Conservation (phyloP, 2,888 invertebrate species). For the Agriopis aurantiaria region DNA sequence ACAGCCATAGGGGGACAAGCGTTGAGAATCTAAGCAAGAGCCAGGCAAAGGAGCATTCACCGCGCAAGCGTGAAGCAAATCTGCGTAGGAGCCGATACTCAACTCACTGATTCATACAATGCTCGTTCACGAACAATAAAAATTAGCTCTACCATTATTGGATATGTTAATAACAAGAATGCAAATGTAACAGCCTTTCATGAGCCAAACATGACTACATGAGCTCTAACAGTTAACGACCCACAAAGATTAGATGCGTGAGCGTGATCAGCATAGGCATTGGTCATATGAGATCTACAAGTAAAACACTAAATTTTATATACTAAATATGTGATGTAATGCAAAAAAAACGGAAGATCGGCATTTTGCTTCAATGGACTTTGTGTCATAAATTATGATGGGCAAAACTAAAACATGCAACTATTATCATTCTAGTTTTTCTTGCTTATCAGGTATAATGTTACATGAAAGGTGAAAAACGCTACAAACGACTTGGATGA, state of each 20-base stretch:
- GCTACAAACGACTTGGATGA: no score
- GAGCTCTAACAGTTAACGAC: slow-evolving; percentile 52
- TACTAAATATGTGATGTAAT: no score
- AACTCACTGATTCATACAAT: slow-evolving; percentile 41
- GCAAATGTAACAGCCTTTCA: slow-evolving; percentile 28
- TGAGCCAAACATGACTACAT: slow-evolving; percentile 45
- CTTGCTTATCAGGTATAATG: no score
- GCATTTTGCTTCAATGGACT: no score
- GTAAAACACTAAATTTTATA: slow-evolving; percentile 1
- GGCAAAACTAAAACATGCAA: no score
- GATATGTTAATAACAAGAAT: slow-evolving; percentile 15
- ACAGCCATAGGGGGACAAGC: slow-evolving; percentile 45
- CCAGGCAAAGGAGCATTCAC: slow-evolving; percentile 45
- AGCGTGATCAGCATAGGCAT: slow-evolving; percentile 45
- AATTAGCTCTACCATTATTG: slow-evolving; percentile 10
- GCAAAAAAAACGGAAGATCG: neutral
- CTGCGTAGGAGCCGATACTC: slow-evolving; percentile 60
- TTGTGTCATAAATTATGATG: no score
- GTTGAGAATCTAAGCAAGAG: slow-evolving; percentile 28
- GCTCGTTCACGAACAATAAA: slow-evolving; percentile 33
- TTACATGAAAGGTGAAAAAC: no score
- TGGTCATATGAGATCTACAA: slow-evolving; percentile 10
- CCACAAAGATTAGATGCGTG: slow-evolving; percentile 46
- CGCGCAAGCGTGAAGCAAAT: slow-evolving; percentile 55
- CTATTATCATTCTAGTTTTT: neutral